Conservation (phyloP, 2,113 vertebrate species). For the Galemys pyrenaicus region DNA sequence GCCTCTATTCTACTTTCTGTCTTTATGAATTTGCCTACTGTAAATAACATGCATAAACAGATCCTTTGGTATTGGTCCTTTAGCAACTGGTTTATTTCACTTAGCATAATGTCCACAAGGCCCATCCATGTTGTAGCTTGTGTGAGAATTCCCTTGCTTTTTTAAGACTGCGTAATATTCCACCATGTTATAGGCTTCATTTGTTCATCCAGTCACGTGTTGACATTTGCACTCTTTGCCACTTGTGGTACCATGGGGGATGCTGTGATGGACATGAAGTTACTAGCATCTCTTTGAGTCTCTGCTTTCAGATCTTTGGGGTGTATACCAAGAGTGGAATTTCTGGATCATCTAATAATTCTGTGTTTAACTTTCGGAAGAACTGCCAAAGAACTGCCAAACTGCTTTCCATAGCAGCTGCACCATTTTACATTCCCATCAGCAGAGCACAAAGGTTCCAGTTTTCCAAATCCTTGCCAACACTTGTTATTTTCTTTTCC, state of each 20-base stretch:
- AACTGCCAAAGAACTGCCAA: neutral
- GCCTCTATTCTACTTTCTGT: neutral
- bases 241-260: too few relatives aligned
- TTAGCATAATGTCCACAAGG: too few relatives aligned
- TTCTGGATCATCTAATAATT: too few relatives aligned
- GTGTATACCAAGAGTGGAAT: neutral
- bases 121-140: too few relatives aligned
- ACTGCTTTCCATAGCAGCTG: neutral
- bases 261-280: rapidly evolving
- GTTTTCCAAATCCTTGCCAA: rapidly evolving
- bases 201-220: neutral
- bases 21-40: too few relatives aligned
- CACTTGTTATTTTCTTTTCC: too few relatives aligned
- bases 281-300: neutral
- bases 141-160: too few relatives aligned
- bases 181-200: neutral
- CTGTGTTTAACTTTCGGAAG: neutral
- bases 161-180: too few relatives aligned
- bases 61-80: neutral
- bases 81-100: too few relatives aligned
- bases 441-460: rapidly evolving
- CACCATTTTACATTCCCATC: too few relatives aligned
- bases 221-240: too few relatives aligned
- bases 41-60: neutral
- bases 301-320: neutral